Evolutionary conservation across 30 jellyfish, hydroid and myxozoan genomes (phyloP).

Genomic region (Cassiopea andromeda): DNA sequence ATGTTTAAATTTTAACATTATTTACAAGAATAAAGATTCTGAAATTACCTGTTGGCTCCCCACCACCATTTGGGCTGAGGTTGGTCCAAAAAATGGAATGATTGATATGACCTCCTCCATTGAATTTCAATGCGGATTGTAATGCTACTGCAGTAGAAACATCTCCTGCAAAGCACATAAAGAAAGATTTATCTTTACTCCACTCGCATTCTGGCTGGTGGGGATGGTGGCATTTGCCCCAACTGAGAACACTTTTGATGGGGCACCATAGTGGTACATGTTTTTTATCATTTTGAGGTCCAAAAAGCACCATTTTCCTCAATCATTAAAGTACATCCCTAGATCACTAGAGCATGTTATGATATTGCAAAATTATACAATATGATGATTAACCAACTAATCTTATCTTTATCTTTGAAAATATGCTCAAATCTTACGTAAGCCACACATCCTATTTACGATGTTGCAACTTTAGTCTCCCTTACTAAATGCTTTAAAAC

Average conservation of each 20-base stretch:
- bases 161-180: slow-evolving; percentile 51
- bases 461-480: too few species aligned
- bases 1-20: too few species aligned
- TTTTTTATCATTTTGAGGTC: too few species aligned
- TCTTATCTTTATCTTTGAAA: too few species aligned
- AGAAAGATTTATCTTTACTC: not conserved
- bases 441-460: too few species aligned
- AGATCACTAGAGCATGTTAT: too few species aligned
- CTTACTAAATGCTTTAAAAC: too few species aligned
- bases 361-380: too few species aligned
- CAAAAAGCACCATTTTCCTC: too few species aligned
- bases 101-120: slow-evolving; percentile 99
- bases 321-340: too few species aligned
- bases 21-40: not conserved
- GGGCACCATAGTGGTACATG: not conserved
- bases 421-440: too few species aligned
- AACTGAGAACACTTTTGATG: not conserved
- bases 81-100: slow-evolving; percentile 97
- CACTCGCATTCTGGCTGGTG: not conserved
- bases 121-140: slow-evolving; percentile 87
- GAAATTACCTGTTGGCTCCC: slow-evolving; percentile 86
- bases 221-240: not conserved
- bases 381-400: too few species aligned
- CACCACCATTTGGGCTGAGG: slow-evolving; percentile 98
- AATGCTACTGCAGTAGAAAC: slow-evolving; percentile 67